Evolutionary conservation across 2,113 vertebrate species (phyloP).

Genomic region (Vidua macroura): DNA sequence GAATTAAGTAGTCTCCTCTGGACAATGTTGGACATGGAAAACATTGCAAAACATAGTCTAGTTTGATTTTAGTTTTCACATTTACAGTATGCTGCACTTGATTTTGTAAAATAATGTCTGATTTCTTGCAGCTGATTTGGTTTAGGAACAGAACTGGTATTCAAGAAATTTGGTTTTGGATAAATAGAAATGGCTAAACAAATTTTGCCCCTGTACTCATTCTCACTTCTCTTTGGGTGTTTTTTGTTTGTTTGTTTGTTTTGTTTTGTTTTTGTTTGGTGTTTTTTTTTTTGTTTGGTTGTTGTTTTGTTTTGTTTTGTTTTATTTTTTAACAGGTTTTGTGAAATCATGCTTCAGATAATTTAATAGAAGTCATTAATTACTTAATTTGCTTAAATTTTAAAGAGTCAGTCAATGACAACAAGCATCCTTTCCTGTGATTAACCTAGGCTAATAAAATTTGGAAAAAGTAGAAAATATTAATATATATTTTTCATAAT

Average conservation of each 20-base stretch:
- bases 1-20: neutral
- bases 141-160: neutral
- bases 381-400: neutral
- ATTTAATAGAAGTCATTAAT: neutral
- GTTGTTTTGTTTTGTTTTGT: neutral
- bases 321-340: neutral
- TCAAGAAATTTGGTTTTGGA: neutral
- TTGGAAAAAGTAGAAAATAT: neutral
- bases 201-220: neutral
- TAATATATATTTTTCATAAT: neutral
- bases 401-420: neutral
- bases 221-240: neutral
- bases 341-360: neutral
- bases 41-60: accelerated
- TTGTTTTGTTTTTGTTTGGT: too few relatives aligned
- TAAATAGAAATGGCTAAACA: neutral
- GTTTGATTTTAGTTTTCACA: neutral
- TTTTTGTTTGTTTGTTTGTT: neutral
- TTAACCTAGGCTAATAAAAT: neutral
- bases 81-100: neutral
- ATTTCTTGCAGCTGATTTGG: neutral
- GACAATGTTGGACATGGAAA: neutral
- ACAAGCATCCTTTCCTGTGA: neutral
- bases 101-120: neutral
- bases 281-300: too few relatives aligned